phyloP scores from a whole-genome alignment of 2,113 vertebrate species.

The Perccottus glenii region DNA sequence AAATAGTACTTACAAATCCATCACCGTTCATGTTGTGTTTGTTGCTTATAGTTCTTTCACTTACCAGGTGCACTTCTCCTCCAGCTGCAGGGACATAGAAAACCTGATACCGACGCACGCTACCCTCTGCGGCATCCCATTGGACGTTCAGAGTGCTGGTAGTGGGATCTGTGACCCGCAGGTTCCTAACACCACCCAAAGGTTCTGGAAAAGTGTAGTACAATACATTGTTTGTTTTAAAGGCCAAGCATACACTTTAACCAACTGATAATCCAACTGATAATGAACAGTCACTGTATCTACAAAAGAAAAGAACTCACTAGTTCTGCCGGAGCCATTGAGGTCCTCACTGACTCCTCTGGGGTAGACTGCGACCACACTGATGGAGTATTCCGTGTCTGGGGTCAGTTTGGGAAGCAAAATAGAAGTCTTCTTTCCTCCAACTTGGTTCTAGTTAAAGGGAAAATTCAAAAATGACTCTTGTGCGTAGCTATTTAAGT shows the following conservation, averaged over 20 bases:
- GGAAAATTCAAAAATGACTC: constrained; percentile 10
- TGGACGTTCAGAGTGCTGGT: constrained; percentile 89
- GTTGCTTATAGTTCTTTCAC: background rate
- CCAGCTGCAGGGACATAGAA: constrained; percentile 86
- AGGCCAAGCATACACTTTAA: background rate
- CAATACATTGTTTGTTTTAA: background rate
- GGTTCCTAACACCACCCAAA: constrained; percentile 88
- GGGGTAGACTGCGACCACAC: constrained; percentile 85
- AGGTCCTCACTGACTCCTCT: constrained; percentile 85
- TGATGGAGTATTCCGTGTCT: constrained; percentile 89
- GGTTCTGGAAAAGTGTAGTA: constrained; percentile 80
- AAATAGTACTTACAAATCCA: background rate
- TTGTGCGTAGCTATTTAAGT: constrained; percentile 26
- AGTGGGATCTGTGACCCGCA: constrained; percentile 92
- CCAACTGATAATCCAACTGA: background rate
- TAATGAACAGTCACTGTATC: background rate
- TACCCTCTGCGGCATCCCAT: constrained; percentile 96
- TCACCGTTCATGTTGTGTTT: background rate
- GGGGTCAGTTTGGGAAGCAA: constrained; percentile 92
- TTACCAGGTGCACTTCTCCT: constrained; percentile 89
- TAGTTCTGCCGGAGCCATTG: constrained; percentile 91
- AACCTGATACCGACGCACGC: constrained; percentile 90
- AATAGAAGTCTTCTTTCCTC: constrained; percentile 89
- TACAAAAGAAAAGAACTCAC: constrained; percentile 73
- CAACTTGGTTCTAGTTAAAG: constrained; percentile 82